Conservation (phyloP, 92 coral and sea anemone genomes). For the Scolanthus callimorphus region DNA sequence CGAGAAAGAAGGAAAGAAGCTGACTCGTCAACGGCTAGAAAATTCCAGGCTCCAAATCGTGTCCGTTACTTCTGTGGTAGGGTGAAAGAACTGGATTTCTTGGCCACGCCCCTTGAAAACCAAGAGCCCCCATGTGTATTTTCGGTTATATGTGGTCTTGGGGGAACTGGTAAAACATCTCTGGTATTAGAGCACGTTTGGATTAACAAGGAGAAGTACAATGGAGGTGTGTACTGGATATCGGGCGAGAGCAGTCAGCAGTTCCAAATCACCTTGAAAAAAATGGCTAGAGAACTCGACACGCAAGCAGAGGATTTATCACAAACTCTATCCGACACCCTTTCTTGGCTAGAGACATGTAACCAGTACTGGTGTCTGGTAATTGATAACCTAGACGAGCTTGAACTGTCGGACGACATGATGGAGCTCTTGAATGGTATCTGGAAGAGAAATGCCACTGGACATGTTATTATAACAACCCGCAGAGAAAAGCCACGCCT, state of each 20-base stretch:
- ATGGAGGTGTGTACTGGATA: constrained; percentile 84
- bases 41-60: constrained; percentile 55
- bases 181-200: constrained; percentile 74
- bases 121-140: constrained; percentile 14
- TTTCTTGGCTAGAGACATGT: constrained; percentile 35
- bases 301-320: constrained; percentile 46
- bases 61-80: constrained; percentile 61
- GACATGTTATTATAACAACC: constrained; percentile 72
- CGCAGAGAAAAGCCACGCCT: constrained; percentile 59
- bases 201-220: constrained; percentile 42
- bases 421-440: constrained; percentile 48
- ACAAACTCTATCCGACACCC: constrained; percentile 48
- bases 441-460: constrained; percentile 59
- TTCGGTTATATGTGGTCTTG: constrained; percentile 71
- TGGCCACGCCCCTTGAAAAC: constrained; percentile 19
- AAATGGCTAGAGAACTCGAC: constrained; percentile 62
- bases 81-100: constrained; percentile 24
- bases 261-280: constrained; percentile 59
- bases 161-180: constrained; percentile 85
- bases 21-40: background rate
- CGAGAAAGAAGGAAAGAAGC: constrained; percentile 2
- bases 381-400: constrained; percentile 1
- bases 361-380: constrained; percentile 59
- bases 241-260: constrained; percentile 64
- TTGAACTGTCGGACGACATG: constrained; percentile 56